Conservation (phyloP, 1,140 invertebrate genomes). For the Diprion similis region DNA sequence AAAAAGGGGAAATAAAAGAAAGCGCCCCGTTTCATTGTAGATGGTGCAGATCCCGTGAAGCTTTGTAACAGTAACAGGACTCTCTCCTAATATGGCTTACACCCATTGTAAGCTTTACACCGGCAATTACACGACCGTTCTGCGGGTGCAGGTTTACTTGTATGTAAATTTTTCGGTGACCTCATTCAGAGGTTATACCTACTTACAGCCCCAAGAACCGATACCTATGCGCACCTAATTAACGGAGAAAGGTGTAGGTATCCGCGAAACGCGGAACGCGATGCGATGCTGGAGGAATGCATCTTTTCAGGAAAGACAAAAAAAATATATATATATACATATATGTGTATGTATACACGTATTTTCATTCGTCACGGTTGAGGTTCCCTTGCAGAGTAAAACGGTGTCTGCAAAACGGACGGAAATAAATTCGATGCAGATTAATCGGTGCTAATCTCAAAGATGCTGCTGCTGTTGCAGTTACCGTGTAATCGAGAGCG, state of each 20-base stretch:
- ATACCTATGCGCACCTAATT: background rate
- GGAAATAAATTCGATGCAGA: too few relatives aligned
- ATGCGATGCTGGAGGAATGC: background rate
- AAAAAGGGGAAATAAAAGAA: background rate
- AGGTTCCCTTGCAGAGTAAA: too few relatives aligned
- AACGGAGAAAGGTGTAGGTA: background rate
- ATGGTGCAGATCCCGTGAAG: background rate
- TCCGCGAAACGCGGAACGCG: background rate
- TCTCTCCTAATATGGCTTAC: slow-evolving; percentile 5
- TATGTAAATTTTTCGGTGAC: slow-evolving; percentile 1
- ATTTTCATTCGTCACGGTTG: too few relatives aligned
- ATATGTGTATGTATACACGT: too few relatives aligned
- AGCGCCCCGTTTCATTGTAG: background rate
- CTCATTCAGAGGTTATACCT: slow-evolving; percentile 2
- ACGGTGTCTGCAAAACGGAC: too few relatives aligned
- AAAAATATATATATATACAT: too few relatives aligned
- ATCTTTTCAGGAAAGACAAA: too few relatives aligned
- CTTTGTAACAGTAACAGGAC: slow-evolving; percentile 5
- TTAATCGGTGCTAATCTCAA: too few relatives aligned
- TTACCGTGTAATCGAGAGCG: too few relatives aligned
- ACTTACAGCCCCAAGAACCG: background rate
- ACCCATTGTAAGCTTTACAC: background rate
- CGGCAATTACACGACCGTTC: background rate
- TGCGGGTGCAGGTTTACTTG: slow-evolving; percentile 2
- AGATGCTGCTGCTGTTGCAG: too few relatives aligned